Base-by-base conservation (phyloP, 2,113 vertebrate genomes). In the Apaloderma vittatum region DNA sequence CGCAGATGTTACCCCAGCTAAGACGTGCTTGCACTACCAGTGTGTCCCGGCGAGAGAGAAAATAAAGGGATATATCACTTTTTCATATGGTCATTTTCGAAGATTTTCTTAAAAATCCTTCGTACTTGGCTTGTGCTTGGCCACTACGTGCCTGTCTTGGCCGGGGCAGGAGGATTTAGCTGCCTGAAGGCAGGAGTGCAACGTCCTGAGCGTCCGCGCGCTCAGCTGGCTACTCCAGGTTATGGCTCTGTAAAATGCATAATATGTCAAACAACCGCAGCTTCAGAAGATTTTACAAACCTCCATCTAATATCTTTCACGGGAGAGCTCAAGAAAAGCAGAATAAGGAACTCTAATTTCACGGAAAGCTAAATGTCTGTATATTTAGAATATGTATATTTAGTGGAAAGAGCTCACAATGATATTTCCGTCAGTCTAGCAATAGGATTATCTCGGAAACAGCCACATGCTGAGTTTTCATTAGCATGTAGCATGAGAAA, bases 381-480 rank as follows among this genome's bases (percentile, higher is more conserved):
- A 36, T 71, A 59, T 68, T 83, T 21, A 40, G 86, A 88, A 37
- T 4, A 10, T 6, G n/a, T 16, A 30, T 74, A 45, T 88, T 84
- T 67, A 77, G 82, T 18, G 49, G 58, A 70, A 94, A 93, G 88
- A 62, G 6, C 72, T 86, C 59, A 67, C 83, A 61, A 19, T 49
- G 82, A 58, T 93, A 61, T 93, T 95, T 92, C 96, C 93, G 88
- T 93, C 95, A 92, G 82, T 49, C 85, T 40, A 30, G 79, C 81
- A 93, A 88, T 12, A 62, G 90, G 90, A 90, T 95, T 93, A 68
- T 83, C 89, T 86, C 79, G 45, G 61, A 34, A 92, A 67, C 63
- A 86, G 88, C 79, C 92, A 59, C 96, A 91, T 21, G 78, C 95
- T 97, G 94, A 30, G 75, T 20, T 94, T 86, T 84, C 92, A 93